These are phyloP conservation scores for Sebastes taczanowskii DNA, from an alignment of 2,797 vertebrate genomes.

Conservation along the genomic window DNA sequence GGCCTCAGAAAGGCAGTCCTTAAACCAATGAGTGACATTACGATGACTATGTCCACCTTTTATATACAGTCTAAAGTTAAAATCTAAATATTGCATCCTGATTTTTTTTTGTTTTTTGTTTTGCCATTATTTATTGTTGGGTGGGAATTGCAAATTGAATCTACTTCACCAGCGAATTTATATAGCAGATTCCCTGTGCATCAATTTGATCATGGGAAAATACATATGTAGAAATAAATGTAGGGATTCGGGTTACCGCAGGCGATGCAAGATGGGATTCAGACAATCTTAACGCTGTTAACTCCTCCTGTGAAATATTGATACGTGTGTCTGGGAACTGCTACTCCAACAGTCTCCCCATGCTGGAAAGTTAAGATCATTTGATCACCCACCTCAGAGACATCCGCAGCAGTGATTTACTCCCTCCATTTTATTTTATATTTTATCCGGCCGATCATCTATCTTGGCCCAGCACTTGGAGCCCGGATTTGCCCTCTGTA, in stretches of 20 bases:
- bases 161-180: neutral
- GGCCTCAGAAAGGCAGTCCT: no score
- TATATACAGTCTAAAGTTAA: neutral
- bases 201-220: neutral
- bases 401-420: constrained; percentile 64
- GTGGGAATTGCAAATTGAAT: neutral
- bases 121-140: neutral
- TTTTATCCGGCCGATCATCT: constrained; percentile 71
- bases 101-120: neutral
- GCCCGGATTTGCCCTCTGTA: constrained; percentile 62
- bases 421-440: constrained; percentile 66
- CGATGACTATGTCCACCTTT: no score
- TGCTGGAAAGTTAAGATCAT: constrained; percentile 68
- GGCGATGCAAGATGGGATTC: constrained; percentile 3
- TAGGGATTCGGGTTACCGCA: neutral
- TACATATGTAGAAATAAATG: neutral
- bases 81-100: neutral
- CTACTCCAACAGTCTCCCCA: constrained; percentile 41
- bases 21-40: no score
- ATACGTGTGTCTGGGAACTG: constrained; percentile 56
- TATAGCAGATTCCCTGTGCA: neutral
- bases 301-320: constrained; percentile 62
- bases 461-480: constrained; percentile 59
- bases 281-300: constrained; percentile 24
- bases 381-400: constrained; percentile 73